Conservation (phyloP, 2,888 invertebrate genomes). For the Drepana falcataria region DNA sequence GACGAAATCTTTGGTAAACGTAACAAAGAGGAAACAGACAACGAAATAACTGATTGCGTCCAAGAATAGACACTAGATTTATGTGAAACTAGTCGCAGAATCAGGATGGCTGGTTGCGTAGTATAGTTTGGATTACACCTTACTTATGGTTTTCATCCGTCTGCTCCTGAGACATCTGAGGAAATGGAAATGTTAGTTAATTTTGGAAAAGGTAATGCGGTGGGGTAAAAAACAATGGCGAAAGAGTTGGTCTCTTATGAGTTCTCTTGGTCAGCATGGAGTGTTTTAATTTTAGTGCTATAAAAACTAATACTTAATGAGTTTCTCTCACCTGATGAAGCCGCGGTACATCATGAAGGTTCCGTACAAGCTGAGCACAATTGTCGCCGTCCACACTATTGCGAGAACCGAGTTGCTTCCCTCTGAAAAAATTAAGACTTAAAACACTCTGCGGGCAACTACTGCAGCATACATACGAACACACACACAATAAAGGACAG, state of each 20-base stretch:
- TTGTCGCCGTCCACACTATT: constrained; percentile 63
- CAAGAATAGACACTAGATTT: constrained; percentile 3
- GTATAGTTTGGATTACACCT: constrained; percentile 47
- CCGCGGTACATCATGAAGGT: constrained; percentile 55
- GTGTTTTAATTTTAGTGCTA: too few relatives aligned
- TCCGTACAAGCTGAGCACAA: constrained; percentile 58
- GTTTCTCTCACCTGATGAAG: constrained; percentile 37
- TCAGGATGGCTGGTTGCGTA: constrained; percentile 9
- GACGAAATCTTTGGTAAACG: constrained; percentile 4
- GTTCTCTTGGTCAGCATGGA: too few relatives aligned
- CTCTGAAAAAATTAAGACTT: constrained; percentile 36
- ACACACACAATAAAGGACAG: background rate
- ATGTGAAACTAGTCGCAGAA: constrained; percentile 11
- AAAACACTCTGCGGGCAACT: too few relatives aligned
- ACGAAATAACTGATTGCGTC: constrained; percentile 12
- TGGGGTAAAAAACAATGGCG: too few relatives aligned
- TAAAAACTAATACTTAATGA: too few relatives aligned
- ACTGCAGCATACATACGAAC: background rate
- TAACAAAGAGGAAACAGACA: constrained; percentile 18
- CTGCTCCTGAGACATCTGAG: constrained; percentile 62
- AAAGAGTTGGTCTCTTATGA: too few relatives aligned
- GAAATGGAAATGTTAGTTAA: constrained; percentile 6
- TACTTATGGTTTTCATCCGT: constrained; percentile 61
- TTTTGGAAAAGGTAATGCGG: too few relatives aligned
- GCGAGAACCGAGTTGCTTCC: constrained; percentile 55